These are phyloP conservation scores for Biston betularia DNA, from an alignment of 2,888 invertebrate genomes.

Conservation along the genomic window DNA sequence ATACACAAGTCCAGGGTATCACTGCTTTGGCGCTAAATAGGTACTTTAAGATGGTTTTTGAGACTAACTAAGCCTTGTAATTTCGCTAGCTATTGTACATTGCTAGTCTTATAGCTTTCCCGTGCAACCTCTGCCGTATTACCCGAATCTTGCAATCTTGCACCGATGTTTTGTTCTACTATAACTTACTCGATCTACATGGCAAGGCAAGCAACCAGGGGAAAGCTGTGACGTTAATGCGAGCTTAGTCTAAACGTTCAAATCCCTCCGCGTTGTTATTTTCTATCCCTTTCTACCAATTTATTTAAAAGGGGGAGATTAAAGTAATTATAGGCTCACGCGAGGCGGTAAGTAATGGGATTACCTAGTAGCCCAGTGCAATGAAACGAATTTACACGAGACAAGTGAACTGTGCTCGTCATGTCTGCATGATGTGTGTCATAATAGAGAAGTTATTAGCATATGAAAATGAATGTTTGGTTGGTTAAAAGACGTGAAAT, in stretches of 20 bases:
- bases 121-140: background rate
- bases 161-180: no score
- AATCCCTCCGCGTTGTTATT: conserved; percentile 38
- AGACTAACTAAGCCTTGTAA: no score
- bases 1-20: no score
- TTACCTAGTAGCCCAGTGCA: conserved; percentile 40
- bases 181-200: no score
- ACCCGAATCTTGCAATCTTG: no score
- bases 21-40: no score
- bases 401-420: background rate
- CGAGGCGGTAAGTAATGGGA: conserved; percentile 46
- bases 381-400: conserved; percentile 17
- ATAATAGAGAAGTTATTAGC: conserved; percentile 15
- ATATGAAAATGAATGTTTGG: background rate
- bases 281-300: conserved; percentile 52
- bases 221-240: background rate
- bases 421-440: conserved; percentile 11
- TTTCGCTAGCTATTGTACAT: background rate
- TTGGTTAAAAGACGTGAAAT: conserved; percentile 3
- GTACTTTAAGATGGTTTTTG: no score
- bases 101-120: background rate
- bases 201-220: no score
- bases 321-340: conserved; percentile 43
- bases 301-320: conserved; percentile 55
- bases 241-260: conserved; percentile 4